Percentiles rank a stretch among this genome's conserved stretches.
Evolutionary conservation across 2,888 invertebrate species (phyloP).

Genomic region (Drosophila imparisetae): DNA sequence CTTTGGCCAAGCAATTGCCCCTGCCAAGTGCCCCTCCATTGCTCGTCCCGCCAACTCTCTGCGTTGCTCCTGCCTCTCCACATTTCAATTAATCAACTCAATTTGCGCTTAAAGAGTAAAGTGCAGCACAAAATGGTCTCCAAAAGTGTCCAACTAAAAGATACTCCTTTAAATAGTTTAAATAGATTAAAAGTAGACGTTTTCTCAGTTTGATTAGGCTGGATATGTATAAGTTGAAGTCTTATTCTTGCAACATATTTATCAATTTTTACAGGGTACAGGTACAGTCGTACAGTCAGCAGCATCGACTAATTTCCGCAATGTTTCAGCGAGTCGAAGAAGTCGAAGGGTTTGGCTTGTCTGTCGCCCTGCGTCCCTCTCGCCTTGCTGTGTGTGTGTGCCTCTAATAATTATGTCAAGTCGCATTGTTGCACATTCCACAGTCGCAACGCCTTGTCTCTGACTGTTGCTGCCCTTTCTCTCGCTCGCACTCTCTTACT

Average conservation of each 20-base stretch:
- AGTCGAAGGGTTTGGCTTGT: constrained; percentile 19
- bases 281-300: neutral
- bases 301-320: constrained; percentile 12
- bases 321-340: constrained; percentile 8
- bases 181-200: neutral
- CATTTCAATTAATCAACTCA: constrained; percentile 79
- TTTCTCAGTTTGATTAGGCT: neutral
- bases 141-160: neutral
- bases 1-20: constrained; percentile 69
- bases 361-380: constrained; percentile 11
- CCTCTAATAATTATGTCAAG: constrained; percentile 75
- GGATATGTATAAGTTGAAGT: neutral
- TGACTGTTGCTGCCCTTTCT: constrained; percentile 6
- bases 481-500: neutral
- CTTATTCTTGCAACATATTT: neutral
- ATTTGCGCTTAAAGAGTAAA: constrained; percentile 71
- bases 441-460: constrained; percentile 22
- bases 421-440: constrained; percentile 54
- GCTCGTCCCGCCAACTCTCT: neutral
- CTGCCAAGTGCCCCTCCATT: constrained; percentile 4
- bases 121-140: constrained; percentile 12
- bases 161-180: constrained; percentile 2
- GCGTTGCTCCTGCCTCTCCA: constrained; percentile 28
- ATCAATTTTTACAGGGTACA: constrained; percentile 8
- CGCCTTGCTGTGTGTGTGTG: constrained; percentile 7